These are phyloP conservation scores for Melanotaenia parkinsoni DNA, from an alignment of 2,797 vertebrate genomes.

Conservation along the genomic window DNA sequence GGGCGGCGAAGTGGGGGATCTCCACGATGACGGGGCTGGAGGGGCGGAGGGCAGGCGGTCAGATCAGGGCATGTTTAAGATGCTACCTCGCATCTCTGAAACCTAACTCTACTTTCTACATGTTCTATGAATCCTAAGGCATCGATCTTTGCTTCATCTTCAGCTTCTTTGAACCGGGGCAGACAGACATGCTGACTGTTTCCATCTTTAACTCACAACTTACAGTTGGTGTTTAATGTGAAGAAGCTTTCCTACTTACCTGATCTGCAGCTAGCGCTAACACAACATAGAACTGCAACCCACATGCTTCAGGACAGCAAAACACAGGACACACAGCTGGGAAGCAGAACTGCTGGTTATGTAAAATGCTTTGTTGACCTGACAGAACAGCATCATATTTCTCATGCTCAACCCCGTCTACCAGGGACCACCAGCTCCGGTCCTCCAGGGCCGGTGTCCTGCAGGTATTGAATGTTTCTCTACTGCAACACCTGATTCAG, in stretches of 20 bases:
- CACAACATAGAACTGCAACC: conserved; percentile 35
- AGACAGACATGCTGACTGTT: no score
- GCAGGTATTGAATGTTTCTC: no score
- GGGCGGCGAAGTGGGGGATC: conserved; percentile 97
- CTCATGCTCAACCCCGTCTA: no score
- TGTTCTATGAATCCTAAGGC: no score
- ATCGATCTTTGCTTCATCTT: no score
- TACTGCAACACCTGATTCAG: no score
- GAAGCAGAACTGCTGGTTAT: conserved; percentile 7
- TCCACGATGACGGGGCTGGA: conserved; percentile 98
- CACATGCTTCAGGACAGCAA: conserved; percentile 55
- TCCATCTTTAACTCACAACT: not conserved
- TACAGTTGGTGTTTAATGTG: not conserved
- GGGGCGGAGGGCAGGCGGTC: not conserved
- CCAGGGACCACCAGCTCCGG: no score
- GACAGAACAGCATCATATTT: not conserved
- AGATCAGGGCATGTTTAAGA: not conserved
- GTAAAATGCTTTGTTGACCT: conserved; percentile 49
- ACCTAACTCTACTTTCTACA: no score
- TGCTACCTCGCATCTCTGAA: no score
- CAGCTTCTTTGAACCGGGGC: no score
- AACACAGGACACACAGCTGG: conserved; percentile 27
- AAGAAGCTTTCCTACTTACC: conserved; percentile 43
- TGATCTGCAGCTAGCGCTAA: conserved; percentile 22
- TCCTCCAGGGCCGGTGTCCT: no score